A percentile compares a stretch with the other conserved stretches of the same genome.
Evolutionary conservation across 2,797 vertebrate genomes (phyloP).

Genomic region (Acrossocheilus wenchowensis): DNA sequence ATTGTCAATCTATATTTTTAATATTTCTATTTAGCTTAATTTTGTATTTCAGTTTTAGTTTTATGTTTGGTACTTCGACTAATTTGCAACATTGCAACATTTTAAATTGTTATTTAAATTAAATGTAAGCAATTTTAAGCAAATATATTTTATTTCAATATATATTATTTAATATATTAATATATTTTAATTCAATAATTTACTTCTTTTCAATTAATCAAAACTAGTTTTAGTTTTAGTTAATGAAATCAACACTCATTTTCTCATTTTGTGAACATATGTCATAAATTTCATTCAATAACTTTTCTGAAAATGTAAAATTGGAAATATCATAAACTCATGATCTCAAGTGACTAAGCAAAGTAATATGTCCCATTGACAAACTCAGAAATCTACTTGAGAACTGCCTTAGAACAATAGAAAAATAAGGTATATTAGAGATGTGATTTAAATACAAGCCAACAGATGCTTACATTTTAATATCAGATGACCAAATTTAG

Average conservation of each 20-base stretch:
- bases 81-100: background rate
- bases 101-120: background rate
- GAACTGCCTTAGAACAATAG: background rate
- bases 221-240: background rate
- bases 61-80: background rate
- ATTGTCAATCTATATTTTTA: background rate
- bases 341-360: background rate
- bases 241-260: background rate
- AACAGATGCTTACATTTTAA: background rate
- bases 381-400: background rate
- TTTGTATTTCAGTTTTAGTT: background rate
- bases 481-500: constrained; percentile 9
- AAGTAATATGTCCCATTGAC: background rate
- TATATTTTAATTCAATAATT: background rate
- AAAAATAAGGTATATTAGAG: too few species aligned
- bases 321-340: background rate
- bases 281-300: background rate
- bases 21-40: background rate
- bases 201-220: background rate
- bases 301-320: background rate
- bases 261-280: background rate
- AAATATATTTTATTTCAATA: too few species aligned
- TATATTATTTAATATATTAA: background rate
- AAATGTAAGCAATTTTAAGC: background rate
- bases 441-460: background rate